Evolutionary conservation across 2,888 invertebrate species (phyloP).

Genomic region (Pollenia angustigena): DNA sequence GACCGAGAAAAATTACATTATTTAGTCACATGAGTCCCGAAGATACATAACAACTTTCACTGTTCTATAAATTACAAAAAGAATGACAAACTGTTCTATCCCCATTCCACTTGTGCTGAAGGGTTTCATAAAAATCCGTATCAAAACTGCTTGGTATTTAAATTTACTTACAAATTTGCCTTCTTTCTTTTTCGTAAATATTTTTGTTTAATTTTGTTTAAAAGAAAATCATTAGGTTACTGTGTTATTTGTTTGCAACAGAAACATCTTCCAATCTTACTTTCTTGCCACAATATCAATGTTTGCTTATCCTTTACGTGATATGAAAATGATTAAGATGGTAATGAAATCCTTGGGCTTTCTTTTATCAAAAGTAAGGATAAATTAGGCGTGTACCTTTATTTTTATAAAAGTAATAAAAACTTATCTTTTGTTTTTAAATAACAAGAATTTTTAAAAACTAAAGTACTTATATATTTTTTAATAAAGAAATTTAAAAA

Average conservation of each 20-base stretch:
- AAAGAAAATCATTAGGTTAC: background rate
- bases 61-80: background rate
- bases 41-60: too few species aligned
- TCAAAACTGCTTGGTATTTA: background rate
- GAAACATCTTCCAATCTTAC: conserved; percentile 8
- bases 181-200: background rate
- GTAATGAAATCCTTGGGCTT: background rate
- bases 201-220: background rate
- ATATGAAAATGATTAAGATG: conserved; percentile 20
- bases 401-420: too few species aligned
- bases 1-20: too few species aligned
- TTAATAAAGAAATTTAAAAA: too few species aligned
- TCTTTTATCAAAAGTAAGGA: background rate
- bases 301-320: conserved; percentile 24
- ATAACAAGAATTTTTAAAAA: too few species aligned
- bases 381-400: background rate
- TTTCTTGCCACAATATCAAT: conserved; percentile 6
- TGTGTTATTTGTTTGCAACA: background rate
- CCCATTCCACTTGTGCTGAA: too few species aligned
- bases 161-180: background rate
- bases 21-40: too few species aligned
- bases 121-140: too few species aligned
- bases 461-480: too few species aligned
- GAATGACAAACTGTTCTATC: background rate
- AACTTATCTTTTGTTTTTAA: too few species aligned